Evolutionary conservation across 2,888 invertebrate genomes (phyloP), one percentile per base, ranked within the genome.

Genomic region (Tachina fera): DNA sequence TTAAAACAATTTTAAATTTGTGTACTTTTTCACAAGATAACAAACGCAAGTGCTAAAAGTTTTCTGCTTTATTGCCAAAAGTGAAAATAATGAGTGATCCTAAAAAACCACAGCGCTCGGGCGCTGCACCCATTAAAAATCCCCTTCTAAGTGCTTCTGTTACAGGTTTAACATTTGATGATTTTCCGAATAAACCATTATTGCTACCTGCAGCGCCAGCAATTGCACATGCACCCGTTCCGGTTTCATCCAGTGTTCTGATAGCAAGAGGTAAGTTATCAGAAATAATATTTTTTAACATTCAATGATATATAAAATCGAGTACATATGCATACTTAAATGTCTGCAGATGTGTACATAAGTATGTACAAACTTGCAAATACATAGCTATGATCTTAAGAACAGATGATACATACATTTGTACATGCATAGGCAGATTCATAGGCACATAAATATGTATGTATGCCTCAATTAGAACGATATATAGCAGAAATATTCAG

Each of bases 101-200:
- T 5, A 77, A 81, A 68, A 84, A 86, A 74, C 83, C 80, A 19
- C 78, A 79, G 72, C 83, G 86, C 47, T 45, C 58, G 2, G 76
- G 51, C 51, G 74, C 77, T 43, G 80, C 83, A 10, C 76, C 79
- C 6, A 92, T 94, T 72, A 94, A 94, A 94, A 96, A 96, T 93
- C 95, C 96, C 45, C 93, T 96, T 89, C 93, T 97, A 87, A 95
- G 95, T 88, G 95, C 95, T 76, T 96, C 96, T 83, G 96, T 96
- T 87, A 95, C 95, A 88, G 96, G 96, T 75, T 94, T 95, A 88
- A 95, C 96, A 14, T 94, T 95, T 77, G 96, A 96, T 89, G 96
- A 96, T 92, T 95, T 96, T 93, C 94, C 95, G 87, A 95, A 95
- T 91, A 95, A 95, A 92, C 95, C 96, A 81, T 93, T 96, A 84